phyloP scores from a whole-genome alignment of 1,140 invertebrate genomes.

The Globodera ellingtonae region DNA sequence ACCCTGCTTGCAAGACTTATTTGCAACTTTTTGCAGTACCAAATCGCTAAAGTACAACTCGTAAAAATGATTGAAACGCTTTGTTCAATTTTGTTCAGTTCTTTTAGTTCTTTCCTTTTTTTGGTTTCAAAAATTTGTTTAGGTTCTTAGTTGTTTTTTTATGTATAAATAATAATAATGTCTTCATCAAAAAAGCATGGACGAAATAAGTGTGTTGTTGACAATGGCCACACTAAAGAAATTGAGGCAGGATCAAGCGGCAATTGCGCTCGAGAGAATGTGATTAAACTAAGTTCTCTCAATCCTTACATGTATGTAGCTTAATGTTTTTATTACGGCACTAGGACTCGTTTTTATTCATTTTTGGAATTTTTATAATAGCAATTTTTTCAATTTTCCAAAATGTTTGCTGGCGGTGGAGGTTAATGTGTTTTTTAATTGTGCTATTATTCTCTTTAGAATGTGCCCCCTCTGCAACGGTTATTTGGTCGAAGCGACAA shows the following conservation, averaged over 20 bases:
- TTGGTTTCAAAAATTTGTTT: not conserved
- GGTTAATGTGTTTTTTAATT: too few relatives aligned
- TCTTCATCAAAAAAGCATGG: conserved; percentile 1
- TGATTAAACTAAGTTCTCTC: conserved; percentile 9
- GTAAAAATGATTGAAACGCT: too few relatives aligned
- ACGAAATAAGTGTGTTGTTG: conserved; percentile 11
- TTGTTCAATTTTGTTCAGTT: too few relatives aligned
- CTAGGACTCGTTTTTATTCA: too few relatives aligned
- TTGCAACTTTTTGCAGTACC: too few relatives aligned
- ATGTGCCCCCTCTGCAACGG: conserved; percentile 68
- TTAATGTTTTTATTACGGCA: not conserved
- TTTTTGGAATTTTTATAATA: not conserved
- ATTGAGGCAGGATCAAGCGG: not conserved
- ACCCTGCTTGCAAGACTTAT: too few relatives aligned
- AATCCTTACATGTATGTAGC: conserved; percentile 21
- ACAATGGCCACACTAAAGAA: conserved; percentile 2
- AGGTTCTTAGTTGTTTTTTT: not conserved
- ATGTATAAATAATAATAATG: conserved; percentile 10
- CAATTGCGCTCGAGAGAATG: conserved; percentile 8
- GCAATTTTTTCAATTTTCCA: too few relatives aligned
- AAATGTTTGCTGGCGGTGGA: too few relatives aligned
- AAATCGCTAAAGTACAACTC: too few relatives aligned
- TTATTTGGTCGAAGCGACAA: conserved; percentile 68
- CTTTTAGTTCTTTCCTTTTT: too few relatives aligned
- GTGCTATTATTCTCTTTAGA: conserved; percentile 34